Base-by-base conservation (phyloP, 2,113 vertebrate genomes). In the Excalfactoria chinensis region DNA sequence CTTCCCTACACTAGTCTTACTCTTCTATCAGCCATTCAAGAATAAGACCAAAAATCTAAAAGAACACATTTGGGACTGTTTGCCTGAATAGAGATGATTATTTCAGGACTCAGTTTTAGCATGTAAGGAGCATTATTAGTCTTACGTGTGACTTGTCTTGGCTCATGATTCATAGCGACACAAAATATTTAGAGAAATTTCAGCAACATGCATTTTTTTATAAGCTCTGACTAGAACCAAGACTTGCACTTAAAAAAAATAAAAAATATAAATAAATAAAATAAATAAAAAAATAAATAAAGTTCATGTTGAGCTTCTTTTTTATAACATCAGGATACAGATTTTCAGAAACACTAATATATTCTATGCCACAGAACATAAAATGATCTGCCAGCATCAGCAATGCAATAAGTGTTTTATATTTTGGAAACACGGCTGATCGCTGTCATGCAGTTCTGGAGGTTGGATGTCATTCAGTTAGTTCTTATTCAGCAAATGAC, bases 381-480 rank as follows among this genome's bases (percentile, higher is more conserved):
- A 76, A 63, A 91, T 77, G 18, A 93, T 43, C 74, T 95, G 90
- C 70, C 85, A 86, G 59, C 23, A 59, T n/a, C 19, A 84, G 81
- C 64, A 79, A 64, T 13, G 79, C 72, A 88, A 94, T 85, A 80
- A 90, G 56, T 63, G 48, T 80, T 93, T 86, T 26, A 23, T 30
- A 18, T 89, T 94, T 84, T 93, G 85, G 73, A 53, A 73, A 56
- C 21, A n/a, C 1, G 11, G 74, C 22, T 90, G 46, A 69, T 75
- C 21, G 56, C 25, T 19, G 46, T 26, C 66, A 85, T 62, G 32
- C 68, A 70, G 9, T 86, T 92, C 70, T 64, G 12, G 5, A 85
- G 89, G 88, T 62, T 35, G 93, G 92, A 93, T 95, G 80, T 94
- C 94, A 95, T 74, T 87, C 64, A 72, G 84, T 76, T 88, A 86